These are phyloP conservation scores for Pangasius mekongensis DNA, from an alignment of 2,797 vertebrate genomes.

Conservation along the genomic window DNA sequence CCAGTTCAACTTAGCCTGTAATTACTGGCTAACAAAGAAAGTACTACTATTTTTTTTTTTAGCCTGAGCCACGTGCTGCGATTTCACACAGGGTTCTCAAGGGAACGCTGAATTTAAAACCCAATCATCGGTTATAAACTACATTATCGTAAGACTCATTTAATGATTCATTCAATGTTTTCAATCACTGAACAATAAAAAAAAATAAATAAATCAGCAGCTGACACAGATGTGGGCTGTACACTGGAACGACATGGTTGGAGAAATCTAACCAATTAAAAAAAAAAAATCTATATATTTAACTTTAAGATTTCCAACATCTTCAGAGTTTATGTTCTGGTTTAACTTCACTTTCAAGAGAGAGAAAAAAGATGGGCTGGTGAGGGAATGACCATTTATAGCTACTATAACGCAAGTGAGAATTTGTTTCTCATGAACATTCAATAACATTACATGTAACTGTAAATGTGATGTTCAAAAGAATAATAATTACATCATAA, in stretches of 20 bases:
- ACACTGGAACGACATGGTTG: background rate
- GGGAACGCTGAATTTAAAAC: background rate
- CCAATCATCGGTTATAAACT: background rate
- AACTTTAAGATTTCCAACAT: too few species aligned
- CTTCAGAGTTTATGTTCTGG: background rate
- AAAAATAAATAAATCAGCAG: too few species aligned
- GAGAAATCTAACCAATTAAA: background rate
- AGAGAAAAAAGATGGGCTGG: background rate
- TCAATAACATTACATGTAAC: too few species aligned
- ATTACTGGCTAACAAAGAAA: conserved; percentile 27
- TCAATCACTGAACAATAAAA: background rate
- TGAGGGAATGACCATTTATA: too few species aligned
- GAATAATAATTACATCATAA: background rate
- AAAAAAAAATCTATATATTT: background rate
- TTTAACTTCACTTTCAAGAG: background rate
- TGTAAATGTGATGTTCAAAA: background rate
- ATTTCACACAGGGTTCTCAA: background rate
- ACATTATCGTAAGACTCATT: background rate
- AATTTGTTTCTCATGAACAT: background rate
- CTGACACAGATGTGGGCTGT: background rate
- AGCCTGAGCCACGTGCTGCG: too few species aligned
- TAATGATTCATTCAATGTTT: background rate
- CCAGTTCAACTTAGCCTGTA: conserved; percentile 28
- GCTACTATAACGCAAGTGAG: too few species aligned
- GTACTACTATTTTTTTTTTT: background rate